Base-by-base conservation (phyloP, 2,797 vertebrate species). In the Spizella passerina region DNA sequence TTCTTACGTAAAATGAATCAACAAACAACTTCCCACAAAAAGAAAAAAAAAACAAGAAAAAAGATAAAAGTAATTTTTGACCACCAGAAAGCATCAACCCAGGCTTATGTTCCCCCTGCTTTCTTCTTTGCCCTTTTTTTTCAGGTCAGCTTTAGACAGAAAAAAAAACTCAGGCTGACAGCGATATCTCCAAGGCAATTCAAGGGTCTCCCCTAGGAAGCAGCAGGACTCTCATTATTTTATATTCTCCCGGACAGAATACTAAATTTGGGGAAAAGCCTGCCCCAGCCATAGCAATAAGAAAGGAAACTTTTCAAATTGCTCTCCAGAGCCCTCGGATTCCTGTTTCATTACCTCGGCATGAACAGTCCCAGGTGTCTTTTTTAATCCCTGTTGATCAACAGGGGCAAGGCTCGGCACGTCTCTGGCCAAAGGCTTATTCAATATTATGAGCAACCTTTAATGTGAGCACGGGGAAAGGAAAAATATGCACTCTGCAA, bases 381-480 rank as follows among this genome's bases (percentile, higher is more conserved):
- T 80, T 65, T 95, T 83, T 80, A 95, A 92, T 96, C 90, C 78
- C 84, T 71, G 80, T 69, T 96, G 90, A 96, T 96, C 90, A 92
- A 68, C 49, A 68, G n/a, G 64, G 81, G 88, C 82, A 93, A 95
- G 71, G 57, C 75, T 91, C 19, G 0, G 83, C 81, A 87, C 0
- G 5, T 82, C 86, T 80, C 43, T 88, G 84, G 90, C 90, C 84
- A 90, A 94, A 86, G 53, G 17, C 86, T 91, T 15, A 4, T 93
- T 94, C 88, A 53, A 52, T 83, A 89, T 81, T 83, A 86, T 29
- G 46, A 89, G 82, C 53, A 81, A 93, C 22, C 13, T 64, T 92
- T 94, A 92, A 94, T 91, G 92, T 29, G 69, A 95, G 84, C 47
- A 65, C 0, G 0, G 79, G 86, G 82, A 95, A 94, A 59, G 69